phyloP scores from a whole-genome alignment of 2,888 invertebrate genomes.

The Acanthoscelides obtectus region DNA sequence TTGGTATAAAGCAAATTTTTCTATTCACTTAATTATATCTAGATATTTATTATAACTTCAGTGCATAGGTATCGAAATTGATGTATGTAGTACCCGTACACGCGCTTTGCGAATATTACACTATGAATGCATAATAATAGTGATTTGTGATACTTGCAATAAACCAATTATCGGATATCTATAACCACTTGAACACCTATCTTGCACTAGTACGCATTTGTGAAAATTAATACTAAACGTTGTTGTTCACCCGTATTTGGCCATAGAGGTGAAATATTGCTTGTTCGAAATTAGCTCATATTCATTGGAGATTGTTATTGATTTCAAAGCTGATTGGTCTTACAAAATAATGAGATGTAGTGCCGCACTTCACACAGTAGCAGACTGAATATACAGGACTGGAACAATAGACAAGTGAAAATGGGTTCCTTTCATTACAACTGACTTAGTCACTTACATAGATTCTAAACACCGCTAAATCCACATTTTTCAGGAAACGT shows the following conservation, averaged over 20 bases:
- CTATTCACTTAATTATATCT: not conserved
- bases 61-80: not conserved
- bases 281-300: not conserved
- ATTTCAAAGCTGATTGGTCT: not conserved
- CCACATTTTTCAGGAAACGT: too few species aligned
- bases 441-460: too few species aligned
- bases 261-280: not conserved
- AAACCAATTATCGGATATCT: not conserved
- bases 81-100: not conserved
- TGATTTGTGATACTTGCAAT: not conserved
- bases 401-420: too few species aligned
- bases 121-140: not conserved
- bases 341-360: not conserved
- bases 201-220: not conserved
- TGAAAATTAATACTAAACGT: not conserved
- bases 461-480: too few species aligned
- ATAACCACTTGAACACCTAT: not conserved
- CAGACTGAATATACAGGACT: too few species aligned
- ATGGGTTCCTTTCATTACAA: too few species aligned
- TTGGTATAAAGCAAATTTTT: not conserved
- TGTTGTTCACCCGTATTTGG: not conserved
- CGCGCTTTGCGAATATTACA: not conserved
- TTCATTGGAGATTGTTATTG: not conserved
- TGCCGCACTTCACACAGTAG: not conserved
- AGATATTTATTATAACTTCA: not conserved